A percentile compares a stretch with the other conserved stretches of the same genome.
Conservation (phyloP, 2,797 vertebrate genomes). For the Aldrovandia affinis region DNA sequence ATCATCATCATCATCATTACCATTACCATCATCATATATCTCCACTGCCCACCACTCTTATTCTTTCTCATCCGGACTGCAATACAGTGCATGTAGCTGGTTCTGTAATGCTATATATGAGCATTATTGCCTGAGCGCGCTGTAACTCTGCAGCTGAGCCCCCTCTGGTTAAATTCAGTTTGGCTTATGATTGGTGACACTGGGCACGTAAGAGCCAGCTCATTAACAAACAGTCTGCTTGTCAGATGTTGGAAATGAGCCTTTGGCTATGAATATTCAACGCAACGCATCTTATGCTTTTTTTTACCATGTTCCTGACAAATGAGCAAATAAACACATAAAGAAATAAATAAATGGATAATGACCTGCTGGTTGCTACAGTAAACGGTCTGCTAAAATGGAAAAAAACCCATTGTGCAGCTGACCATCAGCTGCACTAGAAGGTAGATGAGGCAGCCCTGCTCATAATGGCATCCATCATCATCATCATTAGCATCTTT, state of each 20-base stretch:
- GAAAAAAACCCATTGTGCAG: background rate
- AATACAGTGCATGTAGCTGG: background rate
- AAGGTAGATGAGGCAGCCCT: background rate
- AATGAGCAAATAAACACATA: too few relatives aligned
- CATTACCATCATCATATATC: background rate
- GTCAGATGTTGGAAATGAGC: too few relatives aligned
- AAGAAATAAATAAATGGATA: too few relatives aligned
- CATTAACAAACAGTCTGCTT: background rate
- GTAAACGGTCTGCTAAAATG: background rate
- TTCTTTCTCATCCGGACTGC: background rate
- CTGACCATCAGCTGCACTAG: background rate
- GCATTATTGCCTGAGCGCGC: background rate
- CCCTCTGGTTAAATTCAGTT: background rate
- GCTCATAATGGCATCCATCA: background rate
- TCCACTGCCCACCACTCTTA: background rate
- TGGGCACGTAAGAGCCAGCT: background rate
- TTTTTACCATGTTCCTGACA: too few relatives aligned
- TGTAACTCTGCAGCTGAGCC: background rate
- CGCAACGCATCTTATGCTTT: too few relatives aligned
- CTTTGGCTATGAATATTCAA: too few relatives aligned
- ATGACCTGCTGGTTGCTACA: background rate
- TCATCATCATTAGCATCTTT: slow-evolving; percentile 5
- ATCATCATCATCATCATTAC: background rate
- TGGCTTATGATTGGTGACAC: background rate
- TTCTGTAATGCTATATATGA: slow-evolving; percentile 5